Percentiles rank a stretch among this genome's conserved stretches.
Evolutionary conservation across 2,888 invertebrate species (phyloP).

Genomic region (Temnothorax unifasciatus): DNA sequence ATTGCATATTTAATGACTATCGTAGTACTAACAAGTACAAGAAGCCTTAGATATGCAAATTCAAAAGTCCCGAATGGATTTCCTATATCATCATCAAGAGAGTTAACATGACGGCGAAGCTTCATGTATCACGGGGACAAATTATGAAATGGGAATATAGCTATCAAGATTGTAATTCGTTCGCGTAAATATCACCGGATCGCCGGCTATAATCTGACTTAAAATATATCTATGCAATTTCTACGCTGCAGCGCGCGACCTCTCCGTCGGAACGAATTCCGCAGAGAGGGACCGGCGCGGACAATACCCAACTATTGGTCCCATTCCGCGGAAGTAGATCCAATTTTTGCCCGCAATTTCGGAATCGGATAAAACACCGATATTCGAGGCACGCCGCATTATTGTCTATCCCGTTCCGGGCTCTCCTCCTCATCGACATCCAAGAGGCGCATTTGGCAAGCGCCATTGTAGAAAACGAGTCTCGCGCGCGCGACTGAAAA

Average conservation of each 20-base stretch:
- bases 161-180: neutral
- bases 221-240: conserved; percentile 24
- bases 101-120: conserved; percentile 4
- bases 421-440: conserved; percentile 28
- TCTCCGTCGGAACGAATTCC: conserved; percentile 6
- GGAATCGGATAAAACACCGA: conserved; percentile 42
- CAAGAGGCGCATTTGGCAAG: conserved; percentile 43
- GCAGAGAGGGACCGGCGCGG: conserved; percentile 1
- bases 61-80: conserved; percentile 25
- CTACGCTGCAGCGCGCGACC: neutral
- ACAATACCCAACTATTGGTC: conserved; percentile 40
- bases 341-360: conserved; percentile 54
- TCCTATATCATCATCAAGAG: conserved; percentile 19
- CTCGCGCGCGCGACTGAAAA: conserved; percentile 30
- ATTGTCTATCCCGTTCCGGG: conserved; percentile 39
- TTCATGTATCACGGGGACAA: neutral
- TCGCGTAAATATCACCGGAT: neutral
- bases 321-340: conserved; percentile 30
- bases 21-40: conserved; percentile 38
- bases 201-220: neutral
- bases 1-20: conserved; percentile 45
- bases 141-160: neutral
- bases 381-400: conserved; percentile 49
- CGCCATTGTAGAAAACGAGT: conserved; percentile 30
- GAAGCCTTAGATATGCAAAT: conserved; percentile 43